phyloP scores from a whole-genome alignment of 2,113 vertebrate genomes.

The Boulengerochromis microlepis region DNA sequence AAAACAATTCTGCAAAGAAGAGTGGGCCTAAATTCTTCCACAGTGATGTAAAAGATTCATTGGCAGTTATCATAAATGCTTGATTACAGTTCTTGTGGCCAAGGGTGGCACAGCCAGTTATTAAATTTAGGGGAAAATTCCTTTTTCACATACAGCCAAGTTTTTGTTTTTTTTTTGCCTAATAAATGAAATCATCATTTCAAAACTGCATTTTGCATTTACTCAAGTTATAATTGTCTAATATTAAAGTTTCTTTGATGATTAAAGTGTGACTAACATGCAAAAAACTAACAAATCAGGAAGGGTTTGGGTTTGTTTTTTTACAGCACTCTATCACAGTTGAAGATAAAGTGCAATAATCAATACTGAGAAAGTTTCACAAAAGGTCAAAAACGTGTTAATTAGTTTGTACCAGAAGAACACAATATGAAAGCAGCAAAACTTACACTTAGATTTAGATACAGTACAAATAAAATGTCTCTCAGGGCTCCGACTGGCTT shows the following conservation, averaged over 20 bases:
- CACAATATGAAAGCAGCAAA: not conserved
- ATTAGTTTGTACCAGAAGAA: not conserved
- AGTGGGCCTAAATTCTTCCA: not conserved
- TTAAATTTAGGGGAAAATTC: not conserved
- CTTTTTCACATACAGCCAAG: not conserved
- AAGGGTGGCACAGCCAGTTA: not conserved
- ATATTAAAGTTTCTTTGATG: not conserved
- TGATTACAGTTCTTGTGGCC: not conserved
- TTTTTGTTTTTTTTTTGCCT: rapidly evolving
- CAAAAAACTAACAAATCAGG: not conserved
- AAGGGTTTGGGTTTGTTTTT: not conserved
- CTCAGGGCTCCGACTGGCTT: not conserved
- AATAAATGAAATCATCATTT: not conserved
- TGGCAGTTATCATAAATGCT: not conserved
- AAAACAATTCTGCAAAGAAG: not conserved
- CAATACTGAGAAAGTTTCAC: not conserved
- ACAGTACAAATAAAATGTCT: not conserved
- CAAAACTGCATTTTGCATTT: not conserved
- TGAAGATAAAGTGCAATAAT: not conserved
- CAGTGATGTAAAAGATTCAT: not conserved
- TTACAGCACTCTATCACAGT: not conserved
- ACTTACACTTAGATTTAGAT: not conserved
- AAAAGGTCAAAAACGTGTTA: not conserved
- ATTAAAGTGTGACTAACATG: not conserved
- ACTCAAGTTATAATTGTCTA: not conserved